Percentiles rank a stretch among this genome's conserved stretches.
phyloP scores from a whole-genome alignment of 2,888 invertebrate genomes.

The Erpobdella octoculata region DNA sequence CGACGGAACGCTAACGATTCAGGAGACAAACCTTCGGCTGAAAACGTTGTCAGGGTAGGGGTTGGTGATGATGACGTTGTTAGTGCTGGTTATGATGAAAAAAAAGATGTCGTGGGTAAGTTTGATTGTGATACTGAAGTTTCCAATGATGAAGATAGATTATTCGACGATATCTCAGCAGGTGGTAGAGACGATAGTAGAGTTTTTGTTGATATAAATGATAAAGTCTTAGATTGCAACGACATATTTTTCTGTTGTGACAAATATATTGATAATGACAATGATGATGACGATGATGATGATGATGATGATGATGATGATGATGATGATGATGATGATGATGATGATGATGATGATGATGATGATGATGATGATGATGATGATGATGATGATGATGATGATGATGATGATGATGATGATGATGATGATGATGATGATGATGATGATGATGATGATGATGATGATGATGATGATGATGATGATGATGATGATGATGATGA shows the following conservation, averaged over 20 bases:
- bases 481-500: background rate
- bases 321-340: background rate
- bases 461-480: conserved; percentile 18
- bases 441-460: conserved; percentile 15
- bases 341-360: conserved; percentile 9
- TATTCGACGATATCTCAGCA: background rate
- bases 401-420: no score
- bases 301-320: background rate
- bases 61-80: conserved; percentile 2
- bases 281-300: background rate
- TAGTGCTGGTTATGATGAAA: background rate
- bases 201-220: background rate
- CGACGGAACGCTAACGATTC: background rate
- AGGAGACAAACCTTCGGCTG: background rate
- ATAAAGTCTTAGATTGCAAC: no score
- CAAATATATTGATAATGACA: background rate
- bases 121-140: background rate
- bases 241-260: no score
- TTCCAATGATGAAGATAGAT: background rate
- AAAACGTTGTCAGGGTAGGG: background rate
- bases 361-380: background rate
- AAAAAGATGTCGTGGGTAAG: background rate
- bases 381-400: conserved; percentile 1
- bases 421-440: conserved; percentile 19
- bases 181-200: background rate